These are phyloP conservation scores for Cyprinus carpio DNA, from an alignment of 2,113 vertebrate species.

Conservation along the genomic window DNA sequence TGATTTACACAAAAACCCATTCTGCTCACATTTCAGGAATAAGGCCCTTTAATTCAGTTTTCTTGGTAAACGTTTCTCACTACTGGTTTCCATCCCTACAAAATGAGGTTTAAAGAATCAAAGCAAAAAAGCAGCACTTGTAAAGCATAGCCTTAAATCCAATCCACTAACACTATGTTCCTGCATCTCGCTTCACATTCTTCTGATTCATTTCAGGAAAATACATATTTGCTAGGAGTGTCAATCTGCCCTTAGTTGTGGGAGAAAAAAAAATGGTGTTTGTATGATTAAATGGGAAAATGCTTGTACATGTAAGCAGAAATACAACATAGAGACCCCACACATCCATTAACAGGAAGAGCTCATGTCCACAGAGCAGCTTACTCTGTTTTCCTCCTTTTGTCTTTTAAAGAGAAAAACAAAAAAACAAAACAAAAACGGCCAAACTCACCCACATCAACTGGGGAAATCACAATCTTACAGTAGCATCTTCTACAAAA, in stretches of 20 bases:
- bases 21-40: background rate
- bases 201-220: slow-evolving; percentile 42
- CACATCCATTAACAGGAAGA: slow-evolving; percentile 47
- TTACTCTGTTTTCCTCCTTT: slow-evolving; percentile 34
- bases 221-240: slow-evolving; percentile 47
- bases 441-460: slow-evolving; percentile 30
- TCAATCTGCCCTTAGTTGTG: slow-evolving; percentile 33
- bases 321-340: slow-evolving; percentile 45
- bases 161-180: slow-evolving; percentile 56
- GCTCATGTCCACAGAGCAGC: slow-evolving; percentile 35
- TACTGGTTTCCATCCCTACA: slow-evolving; percentile 37
- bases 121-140: slow-evolving; percentile 61
- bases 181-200: slow-evolving; percentile 45
- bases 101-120: slow-evolving; percentile 52
- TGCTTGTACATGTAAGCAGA: slow-evolving; percentile 45
- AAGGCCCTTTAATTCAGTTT: slow-evolving; percentile 41
- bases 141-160: slow-evolving; percentile 58
- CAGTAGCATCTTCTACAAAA: slow-evolving; percentile 13
- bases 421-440: background rate
- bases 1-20: background rate
- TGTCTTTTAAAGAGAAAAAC: slow-evolving; percentile 32
- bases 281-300: slow-evolving; percentile 42
- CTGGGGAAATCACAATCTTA: slow-evolving; percentile 34
- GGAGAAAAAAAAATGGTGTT: slow-evolving; percentile 38
- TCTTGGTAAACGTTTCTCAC: slow-evolving; percentile 37